Conservation (phyloP, 2,113 vertebrate species). For the Cyphomyrus discorhynchus region DNA sequence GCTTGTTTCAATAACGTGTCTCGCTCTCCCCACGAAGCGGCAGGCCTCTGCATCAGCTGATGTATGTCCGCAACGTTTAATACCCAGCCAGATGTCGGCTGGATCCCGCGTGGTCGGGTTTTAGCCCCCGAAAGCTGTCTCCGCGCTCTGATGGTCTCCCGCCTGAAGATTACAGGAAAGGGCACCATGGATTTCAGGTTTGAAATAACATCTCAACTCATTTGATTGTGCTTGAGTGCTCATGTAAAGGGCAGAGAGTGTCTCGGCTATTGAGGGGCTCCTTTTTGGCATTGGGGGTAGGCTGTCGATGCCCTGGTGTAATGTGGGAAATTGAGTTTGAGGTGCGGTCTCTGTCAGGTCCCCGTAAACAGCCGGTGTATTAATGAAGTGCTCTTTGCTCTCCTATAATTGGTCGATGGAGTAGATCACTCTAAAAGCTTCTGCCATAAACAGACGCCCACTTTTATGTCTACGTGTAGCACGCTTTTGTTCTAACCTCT, state of each 20-base stretch:
- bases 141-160: background rate
- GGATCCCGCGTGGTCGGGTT: background rate
- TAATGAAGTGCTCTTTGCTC: background rate
- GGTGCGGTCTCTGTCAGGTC: background rate
- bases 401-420: background rate
- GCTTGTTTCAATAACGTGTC: slow-evolving; percentile 33
- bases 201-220: background rate
- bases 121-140: background rate
- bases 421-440: background rate
- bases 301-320: background rate
- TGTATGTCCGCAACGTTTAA: slow-evolving; percentile 22
- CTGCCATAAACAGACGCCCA: background rate
- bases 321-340: background rate
- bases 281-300: background rate
- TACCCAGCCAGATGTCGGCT: background rate
- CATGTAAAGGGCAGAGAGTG: background rate
- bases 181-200: background rate
- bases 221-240: background rate
- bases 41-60: slow-evolving; percentile 7
- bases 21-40: background rate
- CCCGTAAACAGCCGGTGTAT: background rate
- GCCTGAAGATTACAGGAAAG: background rate
- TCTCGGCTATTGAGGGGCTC: background rate
- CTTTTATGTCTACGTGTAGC: background rate
- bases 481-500: background rate